Evolutionary conservation across 1,140 invertebrate genomes (phyloP), one percentile per base, ranked within the genome.

Genomic region (Bombus sibiricus): DNA sequence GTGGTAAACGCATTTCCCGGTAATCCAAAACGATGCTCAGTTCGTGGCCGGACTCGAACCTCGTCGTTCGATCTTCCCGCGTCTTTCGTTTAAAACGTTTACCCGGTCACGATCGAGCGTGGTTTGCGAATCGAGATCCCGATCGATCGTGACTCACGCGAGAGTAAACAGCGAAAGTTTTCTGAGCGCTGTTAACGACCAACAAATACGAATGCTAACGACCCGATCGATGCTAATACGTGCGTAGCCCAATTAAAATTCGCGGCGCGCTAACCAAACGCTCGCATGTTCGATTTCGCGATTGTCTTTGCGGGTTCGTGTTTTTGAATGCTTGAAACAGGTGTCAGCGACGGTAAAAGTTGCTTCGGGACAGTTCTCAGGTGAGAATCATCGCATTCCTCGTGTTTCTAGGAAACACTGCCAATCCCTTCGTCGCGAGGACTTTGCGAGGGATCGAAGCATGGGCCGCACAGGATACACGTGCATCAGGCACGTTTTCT

Each of bases 391-490:
- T 28, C 28, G 47, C 18, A 41, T 83, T 78, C 75, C 79, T 74
- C 75, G 71, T 86, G 47, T 71, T 92, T 92, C 64, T 69, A 93
- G 92, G 89, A 91, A 92, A 86, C 85, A 88, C 80, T 74, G 85
- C 68, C 87, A 88, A 73, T 28, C 86, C 59, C 32, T 81, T 82
- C 74, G 82, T n/a, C 69, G 78, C 72, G 64, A 89, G 73, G 72
- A 82, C 59, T 43, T 41, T 69, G 73, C 73, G 72, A 85, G 81
- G 80, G 79, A 89, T 86, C 72, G 28, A 83, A 86, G 57, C 89
- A 97, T 97, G 97, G 96, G 96, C 77, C 96, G 96, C 90, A 97
- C 97, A 92, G 97, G 97, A 89, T 97, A 97, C 93, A 97, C 97
- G 89, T 98, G 97, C 93, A 97, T 98, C 88, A 96, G 97, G 89